Conservation (phyloP, 1,140 invertebrate genomes). For the Neodiprion pinetum region DNA sequence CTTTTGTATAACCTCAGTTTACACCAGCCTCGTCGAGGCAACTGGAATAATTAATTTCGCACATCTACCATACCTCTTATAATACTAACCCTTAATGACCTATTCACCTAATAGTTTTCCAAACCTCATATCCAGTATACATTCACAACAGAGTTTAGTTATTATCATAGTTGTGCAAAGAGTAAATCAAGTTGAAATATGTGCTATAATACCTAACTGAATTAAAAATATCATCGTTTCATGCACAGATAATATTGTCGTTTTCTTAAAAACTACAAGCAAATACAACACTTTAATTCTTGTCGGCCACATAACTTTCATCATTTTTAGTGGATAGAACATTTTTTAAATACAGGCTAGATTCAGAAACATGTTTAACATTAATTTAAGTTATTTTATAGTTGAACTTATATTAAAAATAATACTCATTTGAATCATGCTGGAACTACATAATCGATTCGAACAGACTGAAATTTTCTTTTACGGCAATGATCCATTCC, state of each 20-base stretch:
- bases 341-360: too few species aligned
- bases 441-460: neutral
- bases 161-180: neutral
- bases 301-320: too few species aligned
- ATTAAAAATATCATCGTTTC: neutral
- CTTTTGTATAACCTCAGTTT: constrained; percentile 60
- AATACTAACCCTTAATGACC: constrained; percentile 33
- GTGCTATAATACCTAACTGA: neutral
- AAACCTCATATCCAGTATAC: neutral
- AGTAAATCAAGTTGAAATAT: neutral
- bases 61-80: constrained; percentile 47
- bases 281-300: too few species aligned
- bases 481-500: neutral
- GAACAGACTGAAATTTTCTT: neutral
- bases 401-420: neutral
- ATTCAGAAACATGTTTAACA: neutral
- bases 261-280: too few species aligned
- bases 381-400: constrained; percentile 1
- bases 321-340: too few species aligned
- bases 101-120: constrained; percentile 14
- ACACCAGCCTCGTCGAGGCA: constrained; percentile 49
- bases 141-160: constrained; percentile 2
- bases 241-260: too few species aligned
- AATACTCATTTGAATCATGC: neutral
- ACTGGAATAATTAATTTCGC: constrained; percentile 35